These are phyloP conservation scores for Dicentrarchus labrax DNA, from an alignment of 2,113 vertebrate species.

Conservation along the genomic window DNA sequence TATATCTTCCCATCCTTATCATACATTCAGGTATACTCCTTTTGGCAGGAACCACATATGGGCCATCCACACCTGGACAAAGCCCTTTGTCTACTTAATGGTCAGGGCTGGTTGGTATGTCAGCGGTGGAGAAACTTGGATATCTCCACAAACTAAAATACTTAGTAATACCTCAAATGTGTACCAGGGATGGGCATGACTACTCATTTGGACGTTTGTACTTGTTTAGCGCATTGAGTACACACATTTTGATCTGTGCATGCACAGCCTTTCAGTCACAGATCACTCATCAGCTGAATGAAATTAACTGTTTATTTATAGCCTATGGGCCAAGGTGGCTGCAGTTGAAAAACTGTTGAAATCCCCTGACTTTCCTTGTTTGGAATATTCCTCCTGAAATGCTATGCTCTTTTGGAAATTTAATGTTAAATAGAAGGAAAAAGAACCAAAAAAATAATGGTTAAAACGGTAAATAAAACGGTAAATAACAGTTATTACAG, in stretches of 20 bases:
- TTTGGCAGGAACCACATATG: not conserved
- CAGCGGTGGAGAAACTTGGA: too few relatives aligned
- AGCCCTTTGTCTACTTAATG: not conserved
- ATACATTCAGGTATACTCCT: not conserved
- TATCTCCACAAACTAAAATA: too few relatives aligned
- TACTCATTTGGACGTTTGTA: too few relatives aligned
- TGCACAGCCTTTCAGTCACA: too few relatives aligned
- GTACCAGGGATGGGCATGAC: too few relatives aligned
- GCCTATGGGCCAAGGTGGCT: too few relatives aligned
- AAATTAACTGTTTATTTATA: too few relatives aligned
- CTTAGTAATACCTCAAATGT: too few relatives aligned
- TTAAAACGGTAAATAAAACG: not conserved
- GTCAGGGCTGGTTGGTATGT: not conserved
- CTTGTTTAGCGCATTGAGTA: too few relatives aligned
- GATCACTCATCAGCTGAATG: too few relatives aligned
- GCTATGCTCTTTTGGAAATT: not conserved
- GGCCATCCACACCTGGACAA: not conserved
- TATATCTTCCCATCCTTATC: not conserved
- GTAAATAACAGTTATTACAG: not conserved
- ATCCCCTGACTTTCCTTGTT: not conserved
- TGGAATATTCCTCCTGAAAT: not conserved
- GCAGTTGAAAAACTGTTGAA: not conserved
- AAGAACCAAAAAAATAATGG: not conserved
- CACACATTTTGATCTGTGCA: too few relatives aligned
- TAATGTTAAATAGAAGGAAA: not conserved